Conservation (phyloP, 2,888 invertebrate species). For the Epistrophella euchroma region DNA sequence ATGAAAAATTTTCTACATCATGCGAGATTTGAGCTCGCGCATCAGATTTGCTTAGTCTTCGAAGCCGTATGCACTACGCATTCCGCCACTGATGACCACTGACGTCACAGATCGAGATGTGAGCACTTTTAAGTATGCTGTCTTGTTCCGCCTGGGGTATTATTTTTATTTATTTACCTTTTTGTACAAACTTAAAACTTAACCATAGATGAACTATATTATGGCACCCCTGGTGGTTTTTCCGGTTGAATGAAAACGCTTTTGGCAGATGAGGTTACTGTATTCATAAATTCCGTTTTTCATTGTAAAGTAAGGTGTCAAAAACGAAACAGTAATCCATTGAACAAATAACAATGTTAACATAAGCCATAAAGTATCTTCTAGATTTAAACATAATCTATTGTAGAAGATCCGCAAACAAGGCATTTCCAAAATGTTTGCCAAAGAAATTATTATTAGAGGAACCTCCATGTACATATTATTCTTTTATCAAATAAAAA, state of each 20-base stretch:
- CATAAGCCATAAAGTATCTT: neutral
- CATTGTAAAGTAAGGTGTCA: neutral
- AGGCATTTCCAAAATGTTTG: neutral
- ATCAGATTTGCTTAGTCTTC: too few relatives aligned
- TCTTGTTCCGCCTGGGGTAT: too few relatives aligned
- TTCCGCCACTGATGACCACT: too few relatives aligned
- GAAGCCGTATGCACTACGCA: too few relatives aligned
- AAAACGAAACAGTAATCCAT: neutral
- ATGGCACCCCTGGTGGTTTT: neutral
- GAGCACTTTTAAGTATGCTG: too few relatives aligned
- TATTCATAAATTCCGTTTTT: neutral
- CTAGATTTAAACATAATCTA: neutral
- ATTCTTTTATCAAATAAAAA: neutral
- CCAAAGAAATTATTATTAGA: neutral
- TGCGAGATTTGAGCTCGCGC: too few relatives aligned
- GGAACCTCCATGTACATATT: neutral
- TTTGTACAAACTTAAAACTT: too few relatives aligned
- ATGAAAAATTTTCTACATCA: too few relatives aligned
- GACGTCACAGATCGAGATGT: too few relatives aligned
- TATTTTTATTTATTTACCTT: too few relatives aligned
- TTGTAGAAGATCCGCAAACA: neutral
- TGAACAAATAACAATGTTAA: neutral
- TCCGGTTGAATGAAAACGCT: neutral
- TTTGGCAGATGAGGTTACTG: neutral
- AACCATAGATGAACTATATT: neutral